A percentile compares a stretch with the other conserved stretches of the same genome.
Evolutionary conservation across 2,113 vertebrate genomes (phyloP).

Genomic region (Rhizomys pruinosus): DNA sequence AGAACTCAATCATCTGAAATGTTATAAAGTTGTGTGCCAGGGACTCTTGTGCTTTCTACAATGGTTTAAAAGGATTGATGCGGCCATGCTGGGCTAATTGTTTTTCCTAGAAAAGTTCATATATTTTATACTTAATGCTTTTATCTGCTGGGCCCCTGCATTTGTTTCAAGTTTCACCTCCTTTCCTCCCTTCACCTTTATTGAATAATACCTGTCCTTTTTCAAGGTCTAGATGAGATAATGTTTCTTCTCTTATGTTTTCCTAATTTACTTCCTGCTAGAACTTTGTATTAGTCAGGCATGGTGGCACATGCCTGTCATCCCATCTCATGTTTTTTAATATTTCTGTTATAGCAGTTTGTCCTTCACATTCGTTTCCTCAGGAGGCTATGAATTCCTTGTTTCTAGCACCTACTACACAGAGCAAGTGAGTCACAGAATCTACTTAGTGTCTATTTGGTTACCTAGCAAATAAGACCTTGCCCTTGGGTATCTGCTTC

Average conservation of each 20-base stretch:
- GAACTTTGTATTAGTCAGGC: background rate
- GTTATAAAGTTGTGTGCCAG: background rate
- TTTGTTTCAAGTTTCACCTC: background rate
- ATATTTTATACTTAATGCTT: background rate
- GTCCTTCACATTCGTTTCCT: background rate
- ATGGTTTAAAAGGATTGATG: background rate
- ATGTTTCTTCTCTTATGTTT: background rate
- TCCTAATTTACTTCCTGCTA: background rate
- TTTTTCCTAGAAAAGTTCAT: background rate
- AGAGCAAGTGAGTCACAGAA: background rate
- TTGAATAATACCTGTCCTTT: background rate
- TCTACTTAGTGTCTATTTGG: background rate
- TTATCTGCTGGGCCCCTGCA: background rate
- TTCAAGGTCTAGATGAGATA: background rate
- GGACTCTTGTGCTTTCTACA: background rate
- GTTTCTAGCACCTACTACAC: background rate
- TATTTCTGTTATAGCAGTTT: slow-evolving; percentile 11
- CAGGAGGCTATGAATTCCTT: slow-evolving; percentile 29
- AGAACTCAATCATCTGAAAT: background rate
- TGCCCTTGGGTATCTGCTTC: slow-evolving; percentile 7
- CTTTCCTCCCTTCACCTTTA: background rate
- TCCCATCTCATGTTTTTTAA: background rate
- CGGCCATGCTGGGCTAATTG: background rate
- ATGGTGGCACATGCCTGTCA: background rate
- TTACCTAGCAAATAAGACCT: background rate